Evolutionary conservation across 1,140 invertebrate genomes (phyloP).

Genomic region (Aleiodes sp.): DNA sequence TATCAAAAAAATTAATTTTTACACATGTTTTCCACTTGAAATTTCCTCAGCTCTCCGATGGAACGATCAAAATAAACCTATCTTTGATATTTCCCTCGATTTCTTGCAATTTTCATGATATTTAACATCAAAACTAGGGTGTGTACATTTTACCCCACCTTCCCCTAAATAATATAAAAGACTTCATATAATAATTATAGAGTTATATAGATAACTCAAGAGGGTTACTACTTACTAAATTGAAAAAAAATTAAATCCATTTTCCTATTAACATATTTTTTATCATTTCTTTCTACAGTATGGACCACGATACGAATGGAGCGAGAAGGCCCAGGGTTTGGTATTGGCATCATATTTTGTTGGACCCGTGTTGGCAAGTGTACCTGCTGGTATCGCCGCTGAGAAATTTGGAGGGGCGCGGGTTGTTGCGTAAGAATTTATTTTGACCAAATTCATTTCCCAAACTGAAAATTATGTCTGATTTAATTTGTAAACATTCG

Average conservation of each 20-base stretch:
- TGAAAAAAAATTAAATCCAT: neutral
- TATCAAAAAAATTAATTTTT: no score
- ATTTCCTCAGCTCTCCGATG: no score
- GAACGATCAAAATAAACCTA: no score
- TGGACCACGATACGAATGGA: constrained; percentile 71
- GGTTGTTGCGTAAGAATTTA: constrained; percentile 70
- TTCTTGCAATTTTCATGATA: no score
- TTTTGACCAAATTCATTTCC: neutral
- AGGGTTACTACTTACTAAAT: neutral
- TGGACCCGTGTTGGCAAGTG: constrained; percentile 67
- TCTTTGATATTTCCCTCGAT: no score
- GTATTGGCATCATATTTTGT: constrained; percentile 76
- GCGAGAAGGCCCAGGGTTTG: constrained; percentile 70
- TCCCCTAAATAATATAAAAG: no score
- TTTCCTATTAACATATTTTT: constrained; percentile 21
- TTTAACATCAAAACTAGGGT: no score
- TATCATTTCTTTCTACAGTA: constrained; percentile 53
- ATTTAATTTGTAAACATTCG: neutral
- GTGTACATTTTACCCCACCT: no score
- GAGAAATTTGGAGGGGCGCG: constrained; percentile 77
- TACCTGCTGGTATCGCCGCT: constrained; percentile 77
- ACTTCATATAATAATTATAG: no score
- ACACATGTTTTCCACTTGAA: no score
- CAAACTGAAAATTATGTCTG: neutral
- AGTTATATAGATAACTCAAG: neutral